Base-by-base conservation (phyloP, 2,797 vertebrate genomes). In the Craterocephalus amniculus region DNA sequence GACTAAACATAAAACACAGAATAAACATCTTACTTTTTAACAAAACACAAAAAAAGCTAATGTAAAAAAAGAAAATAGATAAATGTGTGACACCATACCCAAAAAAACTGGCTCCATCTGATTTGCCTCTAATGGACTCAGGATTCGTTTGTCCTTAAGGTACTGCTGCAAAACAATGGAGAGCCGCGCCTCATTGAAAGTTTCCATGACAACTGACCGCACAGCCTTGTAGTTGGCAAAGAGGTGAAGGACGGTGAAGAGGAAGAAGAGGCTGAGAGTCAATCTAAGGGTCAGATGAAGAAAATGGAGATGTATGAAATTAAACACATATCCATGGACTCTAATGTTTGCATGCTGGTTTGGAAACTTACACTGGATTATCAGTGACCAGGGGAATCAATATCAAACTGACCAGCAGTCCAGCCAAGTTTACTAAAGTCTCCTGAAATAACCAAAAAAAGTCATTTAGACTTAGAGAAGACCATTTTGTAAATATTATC, bases 171-270 rank as follows among this genome's bases (percentile, higher is more conserved):
- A 78, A 26, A 96, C 84, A 14, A 97, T 92, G 0, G 89, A 86
- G 43, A 98, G 95, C 4, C 97, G 94, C 0, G 92, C 94, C 67
- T 95, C 94, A 0, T 97, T 98, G 26, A 98, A 91, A 1, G 95
- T 97, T 82, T 96, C 96, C 94, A 98, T 96, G 82, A 97, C 94
- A 8, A 98, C 94, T 0, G 95, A 94, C 9, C 95, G 91, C 51
- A 98, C 96, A 0, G 96, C 97, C 64, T 95, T 95, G 85, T 96
- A 96, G 90, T 98, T 98, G 81, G 96, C 94, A 4, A 96, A 95
- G 63, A 98, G 93, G 83, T 98, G 97, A 34, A 98, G 90, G 45
- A 80, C 1, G 2, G 96, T 97, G 89, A 97, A 95, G 83, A 96
- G 79, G 83, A 94, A 91, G 87, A 96, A 97, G 76, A 96, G 94